These are phyloP conservation scores for Zelleria hepariella DNA, from an alignment of 2,888 invertebrate genomes.

Conservation along the genomic window DNA sequence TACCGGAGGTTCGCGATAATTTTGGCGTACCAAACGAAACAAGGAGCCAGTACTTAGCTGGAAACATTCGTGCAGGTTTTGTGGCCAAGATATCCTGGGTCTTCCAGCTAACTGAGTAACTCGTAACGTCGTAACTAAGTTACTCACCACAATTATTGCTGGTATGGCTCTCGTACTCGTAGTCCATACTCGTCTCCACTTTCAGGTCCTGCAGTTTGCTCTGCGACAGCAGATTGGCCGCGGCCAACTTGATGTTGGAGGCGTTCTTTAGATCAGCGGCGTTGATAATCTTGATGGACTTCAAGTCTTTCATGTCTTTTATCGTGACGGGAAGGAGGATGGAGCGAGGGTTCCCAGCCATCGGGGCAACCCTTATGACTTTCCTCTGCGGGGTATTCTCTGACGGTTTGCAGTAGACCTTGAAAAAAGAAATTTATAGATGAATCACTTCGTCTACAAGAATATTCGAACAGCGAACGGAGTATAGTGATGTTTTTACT, in stretches of 20 bases:
- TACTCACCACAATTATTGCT: conserved; percentile 52
- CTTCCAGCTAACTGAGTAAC: too few relatives aligned
- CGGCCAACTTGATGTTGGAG: conserved; percentile 66
- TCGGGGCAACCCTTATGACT: conserved; percentile 57
- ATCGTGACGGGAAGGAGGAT: conserved; percentile 80
- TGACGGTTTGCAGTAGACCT: conserved; percentile 60
- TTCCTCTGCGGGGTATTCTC: conserved; percentile 57
- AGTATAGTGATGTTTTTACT: too few relatives aligned
- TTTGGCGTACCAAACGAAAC: too few relatives aligned
- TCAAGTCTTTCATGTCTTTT: conserved; percentile 79
- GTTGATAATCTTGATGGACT: conserved; percentile 80
- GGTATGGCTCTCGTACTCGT: conserved; percentile 44
- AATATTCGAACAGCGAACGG: too few relatives aligned
- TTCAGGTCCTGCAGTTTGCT: conserved; percentile 57
- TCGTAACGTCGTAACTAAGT: too few relatives aligned
- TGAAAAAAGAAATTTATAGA: too few relatives aligned
- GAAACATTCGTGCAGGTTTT: too few relatives aligned
- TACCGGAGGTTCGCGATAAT: too few relatives aligned
- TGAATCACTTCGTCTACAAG: too few relatives aligned
- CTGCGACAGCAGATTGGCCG: conserved; percentile 62
- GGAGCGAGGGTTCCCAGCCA: conserved; percentile 73
- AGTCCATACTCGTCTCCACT: conserved; percentile 43
- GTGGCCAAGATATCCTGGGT: too few relatives aligned
- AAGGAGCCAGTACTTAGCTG: too few relatives aligned
- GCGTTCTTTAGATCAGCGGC: conserved; percentile 71